A percentile compares a stretch with the other conserved stretches of the same genome.
phyloP scores from a whole-genome alignment of 2,797 vertebrate genomes.

The Bovichtus variegatus region DNA sequence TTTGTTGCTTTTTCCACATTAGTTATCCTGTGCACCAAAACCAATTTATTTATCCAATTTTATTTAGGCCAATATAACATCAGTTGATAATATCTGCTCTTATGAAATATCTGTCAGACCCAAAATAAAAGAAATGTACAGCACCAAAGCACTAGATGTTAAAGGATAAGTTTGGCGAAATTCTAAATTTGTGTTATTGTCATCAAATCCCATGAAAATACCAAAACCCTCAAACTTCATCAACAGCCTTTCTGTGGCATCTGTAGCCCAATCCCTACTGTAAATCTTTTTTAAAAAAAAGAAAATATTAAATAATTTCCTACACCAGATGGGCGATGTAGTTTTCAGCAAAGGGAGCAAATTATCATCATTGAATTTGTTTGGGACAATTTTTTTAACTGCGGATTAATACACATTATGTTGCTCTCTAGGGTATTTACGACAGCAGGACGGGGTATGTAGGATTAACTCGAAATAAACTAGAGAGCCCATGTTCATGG shows the following conservation, averaged over 20 bases:
- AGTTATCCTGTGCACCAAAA: neutral
- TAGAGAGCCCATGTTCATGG: too few species aligned
- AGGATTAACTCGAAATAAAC: too few species aligned
- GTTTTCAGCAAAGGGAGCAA: neutral
- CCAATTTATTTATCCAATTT: neutral
- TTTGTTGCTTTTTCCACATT: neutral
- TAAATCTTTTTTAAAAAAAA: neutral
- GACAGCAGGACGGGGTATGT: too few species aligned
- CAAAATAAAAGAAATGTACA: neutral
- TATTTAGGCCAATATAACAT: neutral
- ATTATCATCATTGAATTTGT: neutral
- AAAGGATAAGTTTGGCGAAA: neutral
- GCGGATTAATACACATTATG: too few species aligned
- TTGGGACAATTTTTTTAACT: too few species aligned
- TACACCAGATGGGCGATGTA: neutral
- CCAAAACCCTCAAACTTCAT: neutral
- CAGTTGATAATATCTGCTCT: neutral
- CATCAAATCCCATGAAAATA: neutral
- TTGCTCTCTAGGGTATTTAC: too few species aligned
- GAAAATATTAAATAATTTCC: neutral
- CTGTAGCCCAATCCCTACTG: too few species aligned
- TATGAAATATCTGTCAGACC: neutral
- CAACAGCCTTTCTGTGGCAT: neutral
- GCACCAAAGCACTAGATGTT: neutral
- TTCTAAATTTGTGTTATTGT: neutral